Percentiles rank a stretch among this genome's conserved stretches.
These are phyloP conservation scores for Sardinella longiceps DNA, from an alignment of 2,797 vertebrate genomes.

Conservation along the genomic window DNA sequence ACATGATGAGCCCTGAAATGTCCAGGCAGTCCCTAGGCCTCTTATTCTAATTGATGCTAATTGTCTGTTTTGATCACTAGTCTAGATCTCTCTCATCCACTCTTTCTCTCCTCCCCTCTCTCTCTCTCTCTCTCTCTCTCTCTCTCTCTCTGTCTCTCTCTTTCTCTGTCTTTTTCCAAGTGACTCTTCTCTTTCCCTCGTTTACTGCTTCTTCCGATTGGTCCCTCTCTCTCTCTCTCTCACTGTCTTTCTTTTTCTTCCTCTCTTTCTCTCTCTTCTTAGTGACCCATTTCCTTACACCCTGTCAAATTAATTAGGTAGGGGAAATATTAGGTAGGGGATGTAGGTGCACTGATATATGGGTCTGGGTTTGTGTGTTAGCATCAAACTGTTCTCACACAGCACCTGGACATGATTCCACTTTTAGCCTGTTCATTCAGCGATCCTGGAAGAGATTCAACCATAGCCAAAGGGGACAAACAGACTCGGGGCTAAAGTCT, in stretches of 20 bases:
- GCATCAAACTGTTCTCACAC: neutral
- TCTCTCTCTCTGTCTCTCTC: neutral
- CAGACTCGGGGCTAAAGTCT: neutral
- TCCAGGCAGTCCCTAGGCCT: slow-evolving; percentile 34
- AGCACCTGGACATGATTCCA: neutral
- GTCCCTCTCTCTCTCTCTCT: neutral
- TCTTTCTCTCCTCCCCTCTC: neutral
- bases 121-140: neutral
- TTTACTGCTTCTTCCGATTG: slow-evolving; percentile 15
- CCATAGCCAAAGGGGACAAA: too few relatives aligned
- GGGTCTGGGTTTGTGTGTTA: slow-evolving; percentile 27
- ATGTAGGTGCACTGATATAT: slow-evolving; percentile 18
- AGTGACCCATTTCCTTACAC: slow-evolving; percentile 22
- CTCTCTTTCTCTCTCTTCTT: neutral
- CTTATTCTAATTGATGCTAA: slow-evolving; percentile 42
- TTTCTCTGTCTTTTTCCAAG: slow-evolving; percentile 12
- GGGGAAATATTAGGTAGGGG: slow-evolving; percentile 25
- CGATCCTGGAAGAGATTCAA: neutral
- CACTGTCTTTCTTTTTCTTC: neutral
- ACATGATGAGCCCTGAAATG: slow-evolving; percentile 37
- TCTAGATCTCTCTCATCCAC: slow-evolving; percentile 26
- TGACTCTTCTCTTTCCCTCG: slow-evolving; percentile 14
- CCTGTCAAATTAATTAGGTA: slow-evolving; percentile 28
- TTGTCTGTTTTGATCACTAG: slow-evolving; percentile 42
- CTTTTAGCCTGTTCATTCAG: neutral